Conservation (phyloP, 2,888 invertebrate genomes). For the Lithophane leautieri region DNA sequence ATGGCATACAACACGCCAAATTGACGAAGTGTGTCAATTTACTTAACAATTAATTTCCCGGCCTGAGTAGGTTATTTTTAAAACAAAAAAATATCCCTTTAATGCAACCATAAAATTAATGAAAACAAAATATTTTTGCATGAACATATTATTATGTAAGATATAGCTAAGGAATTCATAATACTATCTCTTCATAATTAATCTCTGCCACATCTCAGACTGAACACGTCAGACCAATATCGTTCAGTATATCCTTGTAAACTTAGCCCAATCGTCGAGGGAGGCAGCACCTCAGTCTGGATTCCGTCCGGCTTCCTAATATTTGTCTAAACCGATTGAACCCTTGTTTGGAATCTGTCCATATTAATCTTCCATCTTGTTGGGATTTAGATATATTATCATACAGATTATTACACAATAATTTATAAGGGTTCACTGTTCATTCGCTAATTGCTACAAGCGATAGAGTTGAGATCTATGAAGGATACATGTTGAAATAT, state of each 20-base stretch:
- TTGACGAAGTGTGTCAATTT: no score
- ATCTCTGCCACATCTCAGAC: not conserved
- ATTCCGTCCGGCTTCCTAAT: slow-evolving; percentile 28
- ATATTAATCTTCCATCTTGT: slow-evolving; percentile 55
- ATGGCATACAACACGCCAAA: no score
- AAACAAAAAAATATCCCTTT: no score
- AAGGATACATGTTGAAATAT: not conserved
- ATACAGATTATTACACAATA: slow-evolving; percentile 23
- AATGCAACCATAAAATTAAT: no score
- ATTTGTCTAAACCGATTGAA: slow-evolving; percentile 63
- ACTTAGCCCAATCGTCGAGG: slow-evolving; percentile 38
- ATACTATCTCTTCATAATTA: not conserved
- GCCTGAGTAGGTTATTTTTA: no score
- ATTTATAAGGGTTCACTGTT: slow-evolving; percentile 42
- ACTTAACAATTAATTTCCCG: no score
- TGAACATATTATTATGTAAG: no score
- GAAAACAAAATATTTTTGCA: no score
- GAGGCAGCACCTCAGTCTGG: slow-evolving; percentile 8
- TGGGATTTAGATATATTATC: slow-evolving; percentile 34
- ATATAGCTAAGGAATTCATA: no score
- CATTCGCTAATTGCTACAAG: slow-evolving; percentile 35
- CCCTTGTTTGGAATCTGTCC: slow-evolving; percentile 34
- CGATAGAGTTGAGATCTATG: slow-evolving; percentile 14
- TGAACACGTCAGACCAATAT: not conserved
- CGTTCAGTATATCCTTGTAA: slow-evolving; percentile 13